These are phyloP conservation scores for Chauna torquata DNA, from an alignment of 2,113 vertebrate species.

Conservation along the genomic window DNA sequence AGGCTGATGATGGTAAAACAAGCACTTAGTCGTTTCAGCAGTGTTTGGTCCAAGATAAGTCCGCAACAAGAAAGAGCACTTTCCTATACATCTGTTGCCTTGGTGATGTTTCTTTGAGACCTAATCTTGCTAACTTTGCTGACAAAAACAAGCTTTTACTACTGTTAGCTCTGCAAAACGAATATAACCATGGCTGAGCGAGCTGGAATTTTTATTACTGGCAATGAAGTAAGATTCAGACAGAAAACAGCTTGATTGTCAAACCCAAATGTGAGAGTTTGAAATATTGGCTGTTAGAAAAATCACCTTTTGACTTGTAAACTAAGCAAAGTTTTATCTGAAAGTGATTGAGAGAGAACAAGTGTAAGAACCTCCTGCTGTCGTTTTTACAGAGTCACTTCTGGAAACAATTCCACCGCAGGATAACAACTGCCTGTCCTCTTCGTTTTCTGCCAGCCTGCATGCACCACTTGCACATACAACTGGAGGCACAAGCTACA, in stretches of 20 bases:
- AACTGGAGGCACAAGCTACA: background rate
- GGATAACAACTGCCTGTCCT: background rate
- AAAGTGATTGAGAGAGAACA: background rate
- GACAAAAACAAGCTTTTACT: constrained; percentile 56
- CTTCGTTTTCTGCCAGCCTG: background rate
- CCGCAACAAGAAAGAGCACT: background rate
- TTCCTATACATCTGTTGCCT: constrained; percentile 14
- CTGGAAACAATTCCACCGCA: background rate
- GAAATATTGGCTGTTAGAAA: constrained; percentile 32
- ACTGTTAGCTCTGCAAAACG: constrained; percentile 45
- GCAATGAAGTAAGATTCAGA: constrained; percentile 44
- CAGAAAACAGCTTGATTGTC: constrained; percentile 56
- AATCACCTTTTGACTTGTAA: constrained; percentile 47
- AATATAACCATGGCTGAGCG: constrained; percentile 7
- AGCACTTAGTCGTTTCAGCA: background rate
- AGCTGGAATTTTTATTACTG: constrained; percentile 65
- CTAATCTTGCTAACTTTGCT: background rate
- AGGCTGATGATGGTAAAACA: background rate
- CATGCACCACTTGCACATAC: accelerated
- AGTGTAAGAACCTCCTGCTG: background rate
- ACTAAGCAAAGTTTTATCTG: constrained; percentile 27
- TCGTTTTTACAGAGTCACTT: background rate
- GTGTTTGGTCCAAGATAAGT: background rate
- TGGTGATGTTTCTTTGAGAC: constrained; percentile 3
- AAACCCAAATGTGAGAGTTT: background rate